A percentile compares a stretch with the other conserved stretches of the same genome.
phyloP scores from a whole-genome alignment of 2,888 invertebrate genomes.

The Copidosoma aretas region DNA sequence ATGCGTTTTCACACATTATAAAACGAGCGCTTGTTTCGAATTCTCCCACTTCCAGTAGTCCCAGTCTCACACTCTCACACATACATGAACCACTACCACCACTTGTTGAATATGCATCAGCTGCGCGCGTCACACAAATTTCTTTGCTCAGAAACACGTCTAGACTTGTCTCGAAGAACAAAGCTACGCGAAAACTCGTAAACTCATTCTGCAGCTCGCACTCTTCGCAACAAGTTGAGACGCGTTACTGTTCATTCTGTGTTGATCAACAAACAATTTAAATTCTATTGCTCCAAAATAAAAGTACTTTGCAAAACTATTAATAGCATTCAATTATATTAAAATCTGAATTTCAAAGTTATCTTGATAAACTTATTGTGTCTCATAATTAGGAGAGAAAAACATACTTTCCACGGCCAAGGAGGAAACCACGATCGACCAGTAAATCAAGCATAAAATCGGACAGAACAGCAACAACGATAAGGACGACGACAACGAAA shows the following conservation, averaged over 20 bases:
- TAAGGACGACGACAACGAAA: conserved; percentile 5
- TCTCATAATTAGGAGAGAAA: conserved; percentile 26
- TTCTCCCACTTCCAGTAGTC: too few relatives aligned
- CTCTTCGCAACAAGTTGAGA: neutral
- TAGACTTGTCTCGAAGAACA: conserved; percentile 28
- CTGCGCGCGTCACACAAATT: conserved; percentile 4
- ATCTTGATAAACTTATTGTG: conserved; percentile 11
- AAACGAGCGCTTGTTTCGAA: conserved; percentile 8
- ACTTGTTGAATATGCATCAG: conserved; percentile 15
- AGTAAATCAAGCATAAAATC: conserved; percentile 6
- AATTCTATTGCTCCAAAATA: neutral
- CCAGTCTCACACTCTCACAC: too few relatives aligned
- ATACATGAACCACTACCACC: conserved; percentile 8
- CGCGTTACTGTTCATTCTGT: too few relatives aligned
- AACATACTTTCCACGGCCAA: conserved; percentile 30
- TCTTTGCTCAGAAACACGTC: conserved; percentile 23
- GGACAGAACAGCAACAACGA: conserved; percentile 5
- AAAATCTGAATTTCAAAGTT: conserved; percentile 7
- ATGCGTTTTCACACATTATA: too few relatives aligned
- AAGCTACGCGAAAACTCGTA: neutral
- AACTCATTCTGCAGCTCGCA: neutral
- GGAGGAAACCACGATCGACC: conserved; percentile 18
- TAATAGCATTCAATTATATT: too few relatives aligned
- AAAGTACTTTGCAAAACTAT: neutral
- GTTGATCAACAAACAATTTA: too few relatives aligned